Base-by-base conservation (phyloP, 2,797 vertebrate species). In the Rhinichthys osculus region DNA sequence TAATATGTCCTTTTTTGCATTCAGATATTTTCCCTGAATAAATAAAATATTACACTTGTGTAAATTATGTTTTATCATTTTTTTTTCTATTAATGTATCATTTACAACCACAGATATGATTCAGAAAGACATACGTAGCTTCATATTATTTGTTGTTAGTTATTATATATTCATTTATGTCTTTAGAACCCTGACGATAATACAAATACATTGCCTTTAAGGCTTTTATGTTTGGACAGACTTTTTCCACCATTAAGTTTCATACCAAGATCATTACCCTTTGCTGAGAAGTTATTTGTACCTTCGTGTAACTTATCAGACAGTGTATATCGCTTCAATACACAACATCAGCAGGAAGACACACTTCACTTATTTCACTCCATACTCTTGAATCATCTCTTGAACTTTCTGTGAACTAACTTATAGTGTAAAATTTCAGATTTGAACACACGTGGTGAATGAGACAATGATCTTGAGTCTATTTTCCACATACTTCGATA, bases 201-300 rank as follows among this genome's bases (percentile, higher is more conserved):
- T 23, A 33, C 5, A 13, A 14, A 47, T 27, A 7, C 7, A 38
- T 38, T 47, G 59, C 19, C 42, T 78, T 42, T 17, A 42, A 78
- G 33, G 35, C 52, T 30, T 42, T 72, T 72, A 44, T 72, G 59
- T 66, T 78, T 47, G 27, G 1, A 54, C 17, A 57, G 6, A 57
- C 23, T 71, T 57, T 71, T 72, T 72, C 38, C 50, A 59, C 52
- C 69, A 73, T 82, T 82, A 73, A 62, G n/a, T 42, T 59, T 52
- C 40, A 23, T 47, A 62, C 54, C 11, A 33, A 35, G 54, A 35
- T 73, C 54, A 57, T 82, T 71, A 47, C 38, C 40, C 40, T 62
- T 47, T 59, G 54, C n/a, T 59, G 50, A 21, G 10, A 72, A 72
- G 69, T 82, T 73, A 73, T 73, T 59, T 62, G 69, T 35, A 47